Base-by-base conservation (phyloP, 1,140 invertebrate genomes). In the Drosophila subobscura region DNA sequence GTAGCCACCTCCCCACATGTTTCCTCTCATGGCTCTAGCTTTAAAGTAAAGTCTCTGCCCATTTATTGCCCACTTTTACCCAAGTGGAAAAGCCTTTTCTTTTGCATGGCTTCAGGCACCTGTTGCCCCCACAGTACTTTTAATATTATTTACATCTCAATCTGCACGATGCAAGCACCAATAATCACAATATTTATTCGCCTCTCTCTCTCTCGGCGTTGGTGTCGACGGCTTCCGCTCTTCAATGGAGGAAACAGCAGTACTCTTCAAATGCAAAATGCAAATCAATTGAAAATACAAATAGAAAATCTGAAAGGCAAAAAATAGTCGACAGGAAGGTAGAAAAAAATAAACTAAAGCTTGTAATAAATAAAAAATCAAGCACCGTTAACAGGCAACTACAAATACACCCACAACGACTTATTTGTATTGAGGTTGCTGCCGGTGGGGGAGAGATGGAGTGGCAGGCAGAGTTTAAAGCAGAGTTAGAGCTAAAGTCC, bases 281-380 rank as follows among this genome's bases (percentile, higher is more conserved):
- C 70, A 77, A 85, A 73, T 79, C 63, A 85, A 79, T 68, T 63
- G 66, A 23, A 61, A 75, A 60, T 46, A 70, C 51, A 85, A 72
- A 60, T 66, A 63, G 71, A 60, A 71, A 72, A 72, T 44, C 10
- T 42, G 23, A 70, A 49, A 45, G 47, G 16, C 16, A 20, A 22
- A 41, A 57, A 42, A n/a, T 37, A 54, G n/a, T 37, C 27, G 60
- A 67, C 29, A 27, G 44, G 52, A 41, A 45, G 6, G 53, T 40
- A 52, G 20, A 61, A 47, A 25, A 25, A 61, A 75, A 53, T 37
- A 37, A 37, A 55, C 49, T 45, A 67, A 41, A 41, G 44, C 27
- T 45, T 37, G 46, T 40, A 64, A 57, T 57, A 64, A 72, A 66
- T 45, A 57, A 51, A 44, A 59, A 23, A 37, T 10, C 33, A 37